Conservation (phyloP, 1,140 invertebrate species). For the Zaprionus ghesquierei region DNA sequence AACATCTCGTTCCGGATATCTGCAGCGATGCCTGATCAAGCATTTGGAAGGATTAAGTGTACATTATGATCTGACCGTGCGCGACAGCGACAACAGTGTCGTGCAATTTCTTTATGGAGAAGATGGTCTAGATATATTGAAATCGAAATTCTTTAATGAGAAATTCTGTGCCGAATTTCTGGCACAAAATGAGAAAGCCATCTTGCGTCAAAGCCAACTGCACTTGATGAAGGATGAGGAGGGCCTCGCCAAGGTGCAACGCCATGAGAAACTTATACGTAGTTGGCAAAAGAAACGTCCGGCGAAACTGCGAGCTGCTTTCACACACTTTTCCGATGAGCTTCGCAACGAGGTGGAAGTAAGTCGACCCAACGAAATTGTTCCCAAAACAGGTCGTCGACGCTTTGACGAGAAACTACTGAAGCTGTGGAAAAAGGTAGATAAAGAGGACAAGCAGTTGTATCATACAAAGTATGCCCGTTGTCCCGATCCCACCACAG, state of each 20-base stretch:
- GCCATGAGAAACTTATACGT: slow-evolving; percentile 83
- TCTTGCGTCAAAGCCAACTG: slow-evolving; percentile 82
- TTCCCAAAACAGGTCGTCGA: slow-evolving; percentile 65
- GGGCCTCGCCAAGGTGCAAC: slow-evolving; percentile 85
- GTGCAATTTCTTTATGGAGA: slow-evolving; percentile 99
- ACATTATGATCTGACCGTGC: slow-evolving; percentile 96
- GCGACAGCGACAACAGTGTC: slow-evolving; percentile 97
- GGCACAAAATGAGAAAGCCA: slow-evolving; percentile 88
- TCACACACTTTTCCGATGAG: slow-evolving; percentile 77
- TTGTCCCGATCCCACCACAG: slow-evolving; percentile 90
- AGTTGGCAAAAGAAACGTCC: slow-evolving; percentile 86
- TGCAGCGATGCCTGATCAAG: slow-evolving; percentile 99
- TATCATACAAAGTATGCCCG: slow-evolving; percentile 81
- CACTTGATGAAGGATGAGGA: slow-evolving; percentile 83
- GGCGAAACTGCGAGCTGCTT: slow-evolving; percentile 61
- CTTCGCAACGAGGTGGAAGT: slow-evolving; percentile 74
- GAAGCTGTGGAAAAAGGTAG: slow-evolving; percentile 86
- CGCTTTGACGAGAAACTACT: slow-evolving; percentile 84
- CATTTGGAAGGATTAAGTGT: slow-evolving; percentile 97
- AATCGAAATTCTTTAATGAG: slow-evolving; percentile 92
- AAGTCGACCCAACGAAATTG: slow-evolving; percentile 66
- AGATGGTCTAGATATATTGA: slow-evolving; percentile 96
- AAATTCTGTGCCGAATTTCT: slow-evolving; percentile 91
- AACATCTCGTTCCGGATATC: slow-evolving; percentile 98
- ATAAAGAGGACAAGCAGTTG: slow-evolving; percentile 84